Evolutionary conservation across 2,113 vertebrate genomes (phyloP).

Genomic region (Tympanuchus pallidicinctus): DNA sequence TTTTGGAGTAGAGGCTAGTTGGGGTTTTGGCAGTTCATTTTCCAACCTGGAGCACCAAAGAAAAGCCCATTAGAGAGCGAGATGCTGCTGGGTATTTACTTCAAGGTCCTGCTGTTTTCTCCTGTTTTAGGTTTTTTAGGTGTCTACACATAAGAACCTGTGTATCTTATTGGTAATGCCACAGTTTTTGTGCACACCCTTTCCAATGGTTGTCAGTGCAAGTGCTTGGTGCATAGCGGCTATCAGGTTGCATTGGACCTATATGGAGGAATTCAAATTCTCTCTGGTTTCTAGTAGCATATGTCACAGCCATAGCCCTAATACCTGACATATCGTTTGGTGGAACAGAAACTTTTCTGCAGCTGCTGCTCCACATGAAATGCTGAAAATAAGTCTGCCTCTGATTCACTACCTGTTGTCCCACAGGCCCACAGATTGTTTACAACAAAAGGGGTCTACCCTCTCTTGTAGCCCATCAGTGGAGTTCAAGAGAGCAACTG

Average conservation of each 20-base stretch:
- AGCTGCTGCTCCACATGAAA: not conserved
- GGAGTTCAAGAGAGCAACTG: not conserved
- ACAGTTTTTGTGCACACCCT: not conserved
- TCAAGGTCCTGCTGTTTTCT: not conserved
- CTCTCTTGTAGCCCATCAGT: not conserved
- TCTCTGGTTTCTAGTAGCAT: not conserved
- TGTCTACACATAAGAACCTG: not conserved
- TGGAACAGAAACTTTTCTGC: not conserved
- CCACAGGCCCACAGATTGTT: rapidly evolving
- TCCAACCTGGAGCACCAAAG: not conserved
- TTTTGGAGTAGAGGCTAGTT: not conserved
- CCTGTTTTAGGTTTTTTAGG: not conserved
- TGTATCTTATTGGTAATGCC: not conserved
- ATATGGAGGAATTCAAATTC: not conserved
- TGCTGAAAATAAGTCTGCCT: not conserved
- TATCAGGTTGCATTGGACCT: not conserved
- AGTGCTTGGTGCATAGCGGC: rapidly evolving
- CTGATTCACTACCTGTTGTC: not conserved
- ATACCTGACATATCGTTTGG: not conserved
- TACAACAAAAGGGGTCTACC: not conserved
- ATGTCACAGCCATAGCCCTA: not conserved
- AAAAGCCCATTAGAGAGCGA: not conserved
- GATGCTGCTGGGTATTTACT: not conserved
- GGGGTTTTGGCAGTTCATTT: not conserved
- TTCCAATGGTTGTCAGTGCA: rapidly evolving